Conservation (phyloP, 2,113 vertebrate genomes). For the Semnornis frantzii region DNA sequence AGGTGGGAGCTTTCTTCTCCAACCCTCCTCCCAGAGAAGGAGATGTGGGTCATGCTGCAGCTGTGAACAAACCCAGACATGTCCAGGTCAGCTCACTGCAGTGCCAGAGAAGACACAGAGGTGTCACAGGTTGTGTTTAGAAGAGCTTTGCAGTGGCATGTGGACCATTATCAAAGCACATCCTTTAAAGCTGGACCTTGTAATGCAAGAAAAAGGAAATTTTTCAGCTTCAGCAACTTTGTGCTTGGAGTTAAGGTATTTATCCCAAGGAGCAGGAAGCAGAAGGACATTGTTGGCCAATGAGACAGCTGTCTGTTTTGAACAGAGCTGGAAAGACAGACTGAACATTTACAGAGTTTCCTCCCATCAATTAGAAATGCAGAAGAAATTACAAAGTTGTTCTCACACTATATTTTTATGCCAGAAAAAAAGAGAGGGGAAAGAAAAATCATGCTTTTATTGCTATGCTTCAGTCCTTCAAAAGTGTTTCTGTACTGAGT, state of each 20-base stretch:
- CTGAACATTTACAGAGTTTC: not conserved
- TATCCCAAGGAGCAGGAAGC: not conserved
- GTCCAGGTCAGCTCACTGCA: not conserved
- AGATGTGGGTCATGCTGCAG: not conserved
- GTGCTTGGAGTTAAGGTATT: not conserved
- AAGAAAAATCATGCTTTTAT: not conserved
- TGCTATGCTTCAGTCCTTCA: not conserved
- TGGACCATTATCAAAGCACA: not conserved
- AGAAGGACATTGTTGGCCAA: not conserved
- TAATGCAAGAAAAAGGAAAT: not conserved
- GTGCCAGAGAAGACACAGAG: not conserved
- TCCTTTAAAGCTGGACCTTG: not conserved
- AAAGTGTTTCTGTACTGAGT: not conserved
- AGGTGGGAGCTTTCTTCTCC: not conserved
- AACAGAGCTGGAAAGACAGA: not conserved
- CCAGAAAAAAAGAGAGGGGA: not conserved
- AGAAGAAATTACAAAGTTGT: not conserved
- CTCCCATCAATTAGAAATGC: not conserved
- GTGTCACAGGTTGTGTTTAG: not conserved
- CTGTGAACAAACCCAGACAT: not conserved
- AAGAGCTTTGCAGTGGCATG: not conserved
- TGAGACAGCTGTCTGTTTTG: not conserved
- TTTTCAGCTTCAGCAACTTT: not conserved
- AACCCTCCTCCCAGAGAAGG: not conserved
- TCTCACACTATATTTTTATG: not conserved